A percentile compares a stretch with the other conserved stretches of the same genome.
Conservation (phyloP, 1,140 invertebrate species). For the Globodera rostochiensis region DNA sequence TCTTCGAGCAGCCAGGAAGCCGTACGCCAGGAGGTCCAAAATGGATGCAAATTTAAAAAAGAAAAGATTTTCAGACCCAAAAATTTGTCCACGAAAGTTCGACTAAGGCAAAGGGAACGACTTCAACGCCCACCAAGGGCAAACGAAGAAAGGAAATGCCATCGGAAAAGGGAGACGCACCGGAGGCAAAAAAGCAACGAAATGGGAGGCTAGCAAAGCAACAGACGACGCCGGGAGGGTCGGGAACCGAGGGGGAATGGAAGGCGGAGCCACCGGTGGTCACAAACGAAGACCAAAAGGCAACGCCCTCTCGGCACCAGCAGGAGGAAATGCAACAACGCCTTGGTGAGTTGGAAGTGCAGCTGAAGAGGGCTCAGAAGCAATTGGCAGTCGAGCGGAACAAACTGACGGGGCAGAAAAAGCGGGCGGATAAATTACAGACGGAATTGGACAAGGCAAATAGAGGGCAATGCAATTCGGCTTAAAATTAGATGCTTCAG, state of each 20-base stretch:
- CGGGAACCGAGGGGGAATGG: neutral
- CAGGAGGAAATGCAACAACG: slow-evolving; percentile 16
- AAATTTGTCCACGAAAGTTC: slow-evolving; percentile 21
- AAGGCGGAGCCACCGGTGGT: neutral
- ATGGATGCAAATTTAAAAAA: neutral
- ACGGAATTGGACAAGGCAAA: slow-evolving; percentile 33
- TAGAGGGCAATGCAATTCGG: neutral
- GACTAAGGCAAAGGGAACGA: slow-evolving; percentile 14
- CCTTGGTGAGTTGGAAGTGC: slow-evolving; percentile 19
- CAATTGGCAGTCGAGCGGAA: slow-evolving; percentile 34
- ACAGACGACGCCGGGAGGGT: neutral
- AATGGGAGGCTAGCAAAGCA: neutral
- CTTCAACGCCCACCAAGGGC: slow-evolving; percentile 3
- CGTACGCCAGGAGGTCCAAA: neutral
- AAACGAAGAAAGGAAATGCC: slow-evolving; percentile 3
- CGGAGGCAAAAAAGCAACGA: neutral
- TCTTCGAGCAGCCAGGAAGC: slow-evolving; percentile 34
- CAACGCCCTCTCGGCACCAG: neutral
- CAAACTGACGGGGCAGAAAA: slow-evolving; percentile 33
- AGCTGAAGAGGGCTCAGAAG: slow-evolving; percentile 29
- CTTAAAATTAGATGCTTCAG: neutral
- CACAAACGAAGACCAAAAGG: neutral
- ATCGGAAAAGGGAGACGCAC: neutral
- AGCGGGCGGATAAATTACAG: slow-evolving; percentile 39
- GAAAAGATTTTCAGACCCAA: neutral